These are phyloP conservation scores for Datnioides undecimradiatus DNA, from an alignment of 2,113 vertebrate genomes.

Conservation along the genomic window DNA sequence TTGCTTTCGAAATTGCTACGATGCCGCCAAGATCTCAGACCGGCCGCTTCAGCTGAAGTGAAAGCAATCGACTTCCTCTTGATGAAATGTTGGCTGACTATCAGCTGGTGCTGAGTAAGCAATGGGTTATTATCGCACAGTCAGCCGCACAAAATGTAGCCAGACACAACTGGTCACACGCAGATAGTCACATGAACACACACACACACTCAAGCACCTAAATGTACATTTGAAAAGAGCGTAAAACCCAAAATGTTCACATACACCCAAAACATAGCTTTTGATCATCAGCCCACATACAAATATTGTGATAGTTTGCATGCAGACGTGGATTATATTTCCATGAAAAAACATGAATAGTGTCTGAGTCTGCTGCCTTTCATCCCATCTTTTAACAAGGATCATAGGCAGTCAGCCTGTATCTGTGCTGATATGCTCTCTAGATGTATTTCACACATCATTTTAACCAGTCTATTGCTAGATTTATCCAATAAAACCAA, in stretches of 20 bases:
- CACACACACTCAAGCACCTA: not conserved
- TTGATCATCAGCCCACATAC: not conserved
- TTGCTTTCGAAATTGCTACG: not conserved
- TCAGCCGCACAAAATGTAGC: not conserved
- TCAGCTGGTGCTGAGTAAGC: constrained; percentile 59
- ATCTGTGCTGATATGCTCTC: not conserved
- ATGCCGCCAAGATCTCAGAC: constrained; percentile 4
- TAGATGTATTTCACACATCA: not conserved
- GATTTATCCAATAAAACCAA: not conserved
- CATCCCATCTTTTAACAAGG: not conserved
- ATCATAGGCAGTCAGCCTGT: not conserved
- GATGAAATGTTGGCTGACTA: constrained; percentile 62
- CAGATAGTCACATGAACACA: constrained; percentile 44
- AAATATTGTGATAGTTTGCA: constrained; percentile 7
- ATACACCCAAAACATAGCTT: not conserved
- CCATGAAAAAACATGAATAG: not conserved
- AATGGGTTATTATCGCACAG: constrained; percentile 14
- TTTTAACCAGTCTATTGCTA: not conserved
- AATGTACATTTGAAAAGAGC: constrained; percentile 2
- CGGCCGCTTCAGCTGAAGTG: constrained; percentile 60
- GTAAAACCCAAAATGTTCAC: too few relatives aligned
- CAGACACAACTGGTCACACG: constrained; percentile 34
- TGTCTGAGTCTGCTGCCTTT: not conserved
- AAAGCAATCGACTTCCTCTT: constrained; percentile 76
- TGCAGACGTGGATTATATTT: constrained; percentile 14